Evolutionary conservation across 2,888 invertebrate species (phyloP).

Genomic region (Julus scandinavius): DNA sequence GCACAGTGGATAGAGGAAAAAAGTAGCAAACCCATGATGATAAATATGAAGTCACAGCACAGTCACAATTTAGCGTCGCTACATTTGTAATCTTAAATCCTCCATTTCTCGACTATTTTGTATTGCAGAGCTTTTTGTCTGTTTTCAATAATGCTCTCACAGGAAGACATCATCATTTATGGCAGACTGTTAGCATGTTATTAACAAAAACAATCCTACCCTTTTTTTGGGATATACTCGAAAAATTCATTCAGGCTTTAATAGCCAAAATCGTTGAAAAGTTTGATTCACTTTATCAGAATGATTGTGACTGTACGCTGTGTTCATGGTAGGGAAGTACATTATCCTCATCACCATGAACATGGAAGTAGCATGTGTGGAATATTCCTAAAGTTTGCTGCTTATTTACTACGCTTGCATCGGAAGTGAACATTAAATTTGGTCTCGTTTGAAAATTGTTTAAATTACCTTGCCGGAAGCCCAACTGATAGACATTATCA

Average conservation of each 20-base stretch:
- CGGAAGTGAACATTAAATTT: not conserved
- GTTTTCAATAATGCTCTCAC: not conserved
- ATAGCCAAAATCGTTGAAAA: not conserved
- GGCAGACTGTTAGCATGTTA: not conserved
- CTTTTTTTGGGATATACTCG: not conserved
- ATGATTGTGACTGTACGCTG: not conserved
- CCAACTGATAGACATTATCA: slow-evolving; percentile 35
- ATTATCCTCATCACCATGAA: slow-evolving; percentile 3
- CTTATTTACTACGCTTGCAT: slow-evolving; percentile 4
- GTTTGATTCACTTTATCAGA: not conserved
- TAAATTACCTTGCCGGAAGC: slow-evolving; percentile 8
- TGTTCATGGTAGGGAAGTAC: not conserved
- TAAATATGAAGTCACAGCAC: not conserved
- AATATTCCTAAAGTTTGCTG: slow-evolving; percentile 10
- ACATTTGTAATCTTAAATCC: not conserved
- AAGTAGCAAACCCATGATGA: slow-evolving; percentile 6
- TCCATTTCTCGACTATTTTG: not conserved
- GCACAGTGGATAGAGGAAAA: slow-evolving; percentile 14
- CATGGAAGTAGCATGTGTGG: not conserved
- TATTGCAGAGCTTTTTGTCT: not conserved
- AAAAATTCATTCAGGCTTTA: not conserved
- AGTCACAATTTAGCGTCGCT: not conserved
- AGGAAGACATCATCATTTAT: not conserved
- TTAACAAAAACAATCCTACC: not conserved
- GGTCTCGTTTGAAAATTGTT: not conserved